These are phyloP conservation scores for Gadopsis bispinosus DNA, from an alignment of 2,797 vertebrate species.

Conservation along the genomic window DNA sequence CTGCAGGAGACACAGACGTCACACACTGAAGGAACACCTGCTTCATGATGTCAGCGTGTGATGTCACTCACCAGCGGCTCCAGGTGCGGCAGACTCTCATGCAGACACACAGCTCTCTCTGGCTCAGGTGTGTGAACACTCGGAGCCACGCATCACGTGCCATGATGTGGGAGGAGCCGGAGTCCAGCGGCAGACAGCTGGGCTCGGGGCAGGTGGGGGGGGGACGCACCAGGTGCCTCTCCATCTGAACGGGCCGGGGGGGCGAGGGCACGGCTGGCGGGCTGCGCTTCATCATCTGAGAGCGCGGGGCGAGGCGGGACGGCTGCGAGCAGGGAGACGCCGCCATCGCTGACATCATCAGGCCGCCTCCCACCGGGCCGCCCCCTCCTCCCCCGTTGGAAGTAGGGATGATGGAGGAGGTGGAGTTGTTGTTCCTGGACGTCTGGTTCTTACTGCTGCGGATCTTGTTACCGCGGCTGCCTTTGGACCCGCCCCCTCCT, in stretches of 20 bases:
- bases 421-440: constrained; percentile 56
- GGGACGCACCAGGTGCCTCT: constrained; percentile 91
- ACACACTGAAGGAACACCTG: no score
- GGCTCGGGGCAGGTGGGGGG: constrained; percentile 93
- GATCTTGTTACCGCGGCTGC: constrained; percentile 74
- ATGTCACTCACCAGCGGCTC: constrained; percentile 91
- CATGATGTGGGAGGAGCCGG: constrained; percentile 89
- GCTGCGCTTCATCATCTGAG: constrained; percentile 86
- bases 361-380: constrained; percentile 40
- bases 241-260: constrained; percentile 90
- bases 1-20: constrained; percentile 66
- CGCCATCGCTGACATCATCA: constrained; percentile 71
- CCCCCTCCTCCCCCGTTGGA: constrained; percentile 74
- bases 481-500: constrained; percentile 70
- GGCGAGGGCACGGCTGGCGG: constrained; percentile 90
- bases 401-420: constrained; percentile 72
- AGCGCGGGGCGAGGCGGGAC: constrained; percentile 81
- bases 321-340: constrained; percentile 80
- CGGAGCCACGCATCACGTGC: constrained; percentile 90
- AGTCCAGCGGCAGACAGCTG: constrained; percentile 90
- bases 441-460: constrained; percentile 74
- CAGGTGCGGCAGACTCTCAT: constrained; percentile 95
- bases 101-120: constrained; percentile 91
- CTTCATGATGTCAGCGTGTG: neutral
- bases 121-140: constrained; percentile 91